phyloP scores from a whole-genome alignment of 2,888 invertebrate species.

The Beris chalybata region DNA sequence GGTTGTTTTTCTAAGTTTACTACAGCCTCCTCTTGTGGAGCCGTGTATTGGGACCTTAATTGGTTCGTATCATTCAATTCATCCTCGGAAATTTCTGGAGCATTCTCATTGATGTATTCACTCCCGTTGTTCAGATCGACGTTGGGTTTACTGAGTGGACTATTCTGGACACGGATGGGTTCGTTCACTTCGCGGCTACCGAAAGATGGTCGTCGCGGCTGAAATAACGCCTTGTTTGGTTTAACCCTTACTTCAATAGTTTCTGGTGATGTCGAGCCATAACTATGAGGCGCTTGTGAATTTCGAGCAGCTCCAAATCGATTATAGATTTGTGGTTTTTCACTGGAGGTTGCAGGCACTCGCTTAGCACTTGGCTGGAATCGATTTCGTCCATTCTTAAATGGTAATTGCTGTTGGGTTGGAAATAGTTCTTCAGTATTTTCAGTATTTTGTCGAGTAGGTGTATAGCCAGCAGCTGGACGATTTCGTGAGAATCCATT shows the following conservation, averaged over 20 bases:
- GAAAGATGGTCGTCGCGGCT: conserved; percentile 48
- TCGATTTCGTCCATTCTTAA: conserved; percentile 50
- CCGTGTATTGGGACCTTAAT: conserved; percentile 31
- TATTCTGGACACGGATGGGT: conserved; percentile 45
- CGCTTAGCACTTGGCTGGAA: conserved; percentile 48
- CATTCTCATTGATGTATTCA: conserved; percentile 37
- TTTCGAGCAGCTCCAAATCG: conserved; percentile 45
- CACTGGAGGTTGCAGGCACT: conserved; percentile 42
- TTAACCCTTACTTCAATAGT: conserved; percentile 15
- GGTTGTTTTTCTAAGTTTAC: conserved; percentile 21
- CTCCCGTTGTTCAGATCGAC: conserved; percentile 43
- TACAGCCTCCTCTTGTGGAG: conserved; percentile 8
- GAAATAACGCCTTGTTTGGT: conserved; percentile 39
- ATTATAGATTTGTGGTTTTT: conserved; percentile 46
- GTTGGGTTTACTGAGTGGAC: conserved; percentile 44
- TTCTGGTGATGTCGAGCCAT: conserved; percentile 34
- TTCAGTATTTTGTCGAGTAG: conserved; percentile 31
- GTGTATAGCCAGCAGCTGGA: conserved; percentile 40
- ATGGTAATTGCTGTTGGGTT: conserved; percentile 46
- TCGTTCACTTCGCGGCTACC: conserved; percentile 53
- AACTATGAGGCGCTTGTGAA: conserved; percentile 30
- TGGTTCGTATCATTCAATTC: conserved; percentile 36
- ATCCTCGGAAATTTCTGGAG: conserved; percentile 33
- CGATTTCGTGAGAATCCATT: conserved; percentile 46
- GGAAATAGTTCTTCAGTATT: conserved; percentile 37